These are phyloP conservation scores for Montipora foliosa DNA, from an alignment of 64 coral and sea anemone genomes.

Conservation along the genomic window DNA sequence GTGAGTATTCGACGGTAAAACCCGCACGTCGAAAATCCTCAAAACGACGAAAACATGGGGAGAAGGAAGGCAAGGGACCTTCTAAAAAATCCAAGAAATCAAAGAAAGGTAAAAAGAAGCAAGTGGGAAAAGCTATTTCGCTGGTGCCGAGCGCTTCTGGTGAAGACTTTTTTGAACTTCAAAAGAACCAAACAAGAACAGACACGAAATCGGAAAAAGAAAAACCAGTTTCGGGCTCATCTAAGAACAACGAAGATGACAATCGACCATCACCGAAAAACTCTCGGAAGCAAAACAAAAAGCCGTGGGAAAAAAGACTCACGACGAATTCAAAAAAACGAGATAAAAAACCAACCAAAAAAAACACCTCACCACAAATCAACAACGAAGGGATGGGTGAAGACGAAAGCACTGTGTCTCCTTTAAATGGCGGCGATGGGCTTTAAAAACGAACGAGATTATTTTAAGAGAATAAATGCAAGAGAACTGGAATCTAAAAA, in stretches of 20 bases:
- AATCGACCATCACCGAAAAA: background rate
- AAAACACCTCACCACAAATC: background rate
- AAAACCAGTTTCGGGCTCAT: background rate
- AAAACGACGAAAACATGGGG: conserved; percentile 3
- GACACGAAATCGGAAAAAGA: background rate
- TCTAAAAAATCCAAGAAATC: conserved; percentile 16
- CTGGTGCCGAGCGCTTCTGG: background rate
- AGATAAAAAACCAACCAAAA: background rate
- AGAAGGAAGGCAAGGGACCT: background rate
- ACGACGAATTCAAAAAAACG: conserved; percentile 2
- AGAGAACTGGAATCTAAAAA: background rate
- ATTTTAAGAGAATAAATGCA: background rate
- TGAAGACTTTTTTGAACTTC: background rate
- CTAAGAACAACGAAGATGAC: background rate
- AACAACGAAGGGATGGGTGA: background rate
- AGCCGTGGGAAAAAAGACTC: conserved; percentile 1
- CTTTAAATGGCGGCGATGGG: background rate
- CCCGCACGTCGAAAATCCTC: background rate
- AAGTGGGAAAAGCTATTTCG: background rate
- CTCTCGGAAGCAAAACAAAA: conserved; percentile 5
- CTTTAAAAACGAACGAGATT: background rate
- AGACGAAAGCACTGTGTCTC: background rate
- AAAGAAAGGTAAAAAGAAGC: conserved; percentile 11
- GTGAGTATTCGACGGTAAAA: background rate
- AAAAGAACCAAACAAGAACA: background rate